These are phyloP conservation scores for Phortica variegata DNA, from an alignment of 1,140 invertebrate genomes.

Conservation along the genomic window DNA sequence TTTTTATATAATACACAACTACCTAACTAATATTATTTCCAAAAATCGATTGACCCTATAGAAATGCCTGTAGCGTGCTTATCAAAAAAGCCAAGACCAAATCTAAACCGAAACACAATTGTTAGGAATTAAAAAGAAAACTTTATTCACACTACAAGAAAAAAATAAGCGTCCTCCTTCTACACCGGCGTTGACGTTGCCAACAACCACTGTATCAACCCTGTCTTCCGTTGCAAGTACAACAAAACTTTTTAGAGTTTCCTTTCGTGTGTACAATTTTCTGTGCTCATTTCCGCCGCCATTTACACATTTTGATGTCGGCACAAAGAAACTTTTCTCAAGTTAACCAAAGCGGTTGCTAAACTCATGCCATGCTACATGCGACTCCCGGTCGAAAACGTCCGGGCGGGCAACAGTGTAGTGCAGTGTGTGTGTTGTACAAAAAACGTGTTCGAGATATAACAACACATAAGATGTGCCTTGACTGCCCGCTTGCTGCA, in stretches of 20 bases:
- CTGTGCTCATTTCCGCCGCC: conserved; percentile 49
- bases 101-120: conserved; percentile 53
- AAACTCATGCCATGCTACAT: too few species aligned
- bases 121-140: conserved; percentile 54
- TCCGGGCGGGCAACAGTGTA: too few species aligned
- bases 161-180: too few species aligned
- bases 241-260: conserved; percentile 51
- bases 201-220: too few species aligned
- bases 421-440: too few species aligned
- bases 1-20: too few species aligned
- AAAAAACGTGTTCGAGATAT: too few species aligned
- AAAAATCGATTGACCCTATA: conserved; percentile 16
- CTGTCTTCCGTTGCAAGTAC: conserved; percentile 17
- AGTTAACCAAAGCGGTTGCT: conserved; percentile 18
- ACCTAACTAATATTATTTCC: too few species aligned
- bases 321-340: conserved; percentile 38
- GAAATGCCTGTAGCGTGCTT: conserved; percentile 6
- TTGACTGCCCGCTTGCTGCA: not conserved
- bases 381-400: too few species aligned
- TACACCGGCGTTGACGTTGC: too few species aligned
- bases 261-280: conserved; percentile 52
- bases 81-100: conserved; percentile 28
- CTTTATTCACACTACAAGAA: conserved; percentile 49
- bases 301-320: conserved; percentile 31
- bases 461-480: too few species aligned